Conservation (phyloP, 2,797 vertebrate species). For the Carcharodon carcharias region DNA sequence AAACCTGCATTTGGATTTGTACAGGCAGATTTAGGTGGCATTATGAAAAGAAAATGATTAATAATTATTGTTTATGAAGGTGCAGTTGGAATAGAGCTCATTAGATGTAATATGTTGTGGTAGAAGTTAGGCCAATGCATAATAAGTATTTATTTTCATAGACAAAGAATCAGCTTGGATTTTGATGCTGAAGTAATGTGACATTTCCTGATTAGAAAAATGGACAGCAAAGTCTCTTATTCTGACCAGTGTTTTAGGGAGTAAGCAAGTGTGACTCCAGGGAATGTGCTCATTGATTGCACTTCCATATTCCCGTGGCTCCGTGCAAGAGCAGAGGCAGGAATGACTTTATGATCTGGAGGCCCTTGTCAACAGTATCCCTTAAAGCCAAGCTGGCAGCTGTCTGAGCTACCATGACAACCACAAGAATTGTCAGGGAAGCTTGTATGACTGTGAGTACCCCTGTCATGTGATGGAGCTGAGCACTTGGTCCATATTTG, state of each 20-base stretch:
- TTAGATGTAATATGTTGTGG: not conserved
- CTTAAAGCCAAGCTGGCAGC: not conserved
- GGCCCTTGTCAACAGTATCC: not conserved
- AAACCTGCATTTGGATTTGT: not conserved
- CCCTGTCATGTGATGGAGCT: not conserved
- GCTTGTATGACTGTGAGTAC: not conserved
- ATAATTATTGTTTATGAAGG: not conserved
- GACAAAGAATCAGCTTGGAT: not conserved
- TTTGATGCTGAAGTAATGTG: not conserved
- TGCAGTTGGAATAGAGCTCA: not conserved
- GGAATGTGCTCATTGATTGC: not conserved
- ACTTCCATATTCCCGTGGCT: not conserved
- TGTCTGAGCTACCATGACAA: not conserved
- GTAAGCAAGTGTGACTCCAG: not conserved
- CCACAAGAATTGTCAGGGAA: not conserved
- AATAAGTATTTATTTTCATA: not conserved
- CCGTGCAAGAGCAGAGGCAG: not conserved
- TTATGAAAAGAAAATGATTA: not conserved
- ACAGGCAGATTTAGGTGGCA: not conserved
- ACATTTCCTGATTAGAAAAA: not conserved
- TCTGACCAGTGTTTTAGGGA: not conserved
- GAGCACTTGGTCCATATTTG: not conserved
- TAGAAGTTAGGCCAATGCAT: not conserved
- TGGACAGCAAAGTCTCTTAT: not conserved
- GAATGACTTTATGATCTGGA: not conserved